A percentile compares a stretch with the other conserved stretches of the same genome.
Conservation (phyloP, 2,797 vertebrate species). For the Lutjanus campechanus region DNA sequence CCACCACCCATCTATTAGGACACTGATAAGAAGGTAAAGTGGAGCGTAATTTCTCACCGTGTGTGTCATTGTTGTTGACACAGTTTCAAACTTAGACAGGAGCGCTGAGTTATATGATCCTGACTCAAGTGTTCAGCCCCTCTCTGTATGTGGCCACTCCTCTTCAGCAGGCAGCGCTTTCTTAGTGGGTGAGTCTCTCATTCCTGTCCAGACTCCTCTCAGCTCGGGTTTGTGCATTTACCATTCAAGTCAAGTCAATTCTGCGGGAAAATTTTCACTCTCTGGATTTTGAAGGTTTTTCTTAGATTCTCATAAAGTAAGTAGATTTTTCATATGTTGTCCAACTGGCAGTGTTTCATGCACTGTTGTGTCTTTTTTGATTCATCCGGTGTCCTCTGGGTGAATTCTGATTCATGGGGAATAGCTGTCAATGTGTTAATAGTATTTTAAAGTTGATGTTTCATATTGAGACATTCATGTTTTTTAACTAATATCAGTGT, state of each 20-base stretch:
- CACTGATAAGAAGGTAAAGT: slow-evolving; percentile 54
- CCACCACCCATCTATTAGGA: slow-evolving; percentile 14
- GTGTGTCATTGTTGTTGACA: slow-evolving; percentile 76
- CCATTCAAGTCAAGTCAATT: slow-evolving; percentile 34
- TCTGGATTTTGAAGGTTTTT: slow-evolving; percentile 43
- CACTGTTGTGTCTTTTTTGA: background rate
- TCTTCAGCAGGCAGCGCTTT: slow-evolving; percentile 59
- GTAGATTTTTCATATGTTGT: slow-evolving; percentile 29
- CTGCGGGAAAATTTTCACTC: slow-evolving; percentile 21
- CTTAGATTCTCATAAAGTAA: slow-evolving; percentile 63
- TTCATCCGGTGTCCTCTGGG: background rate
- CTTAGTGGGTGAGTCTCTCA: slow-evolving; percentile 70
- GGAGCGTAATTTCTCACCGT: slow-evolving; percentile 44
- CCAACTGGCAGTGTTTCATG: background rate
- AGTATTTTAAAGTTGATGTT: background rate
- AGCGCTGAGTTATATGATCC: slow-evolving; percentile 72
- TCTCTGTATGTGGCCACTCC: slow-evolving; percentile 72
- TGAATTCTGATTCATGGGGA: slow-evolving; percentile 7
- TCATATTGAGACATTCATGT: background rate
- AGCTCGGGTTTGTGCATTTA: slow-evolving; percentile 36
- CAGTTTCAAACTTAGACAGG: slow-evolving; percentile 67
- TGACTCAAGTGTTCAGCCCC: slow-evolving; percentile 61
- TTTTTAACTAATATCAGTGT: background rate
- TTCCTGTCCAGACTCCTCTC: slow-evolving; percentile 61
- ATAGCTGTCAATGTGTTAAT: background rate